These are phyloP conservation scores for Arizona elegans DNA, from an alignment of 2,113 vertebrate genomes.

Conservation along the genomic window DNA sequence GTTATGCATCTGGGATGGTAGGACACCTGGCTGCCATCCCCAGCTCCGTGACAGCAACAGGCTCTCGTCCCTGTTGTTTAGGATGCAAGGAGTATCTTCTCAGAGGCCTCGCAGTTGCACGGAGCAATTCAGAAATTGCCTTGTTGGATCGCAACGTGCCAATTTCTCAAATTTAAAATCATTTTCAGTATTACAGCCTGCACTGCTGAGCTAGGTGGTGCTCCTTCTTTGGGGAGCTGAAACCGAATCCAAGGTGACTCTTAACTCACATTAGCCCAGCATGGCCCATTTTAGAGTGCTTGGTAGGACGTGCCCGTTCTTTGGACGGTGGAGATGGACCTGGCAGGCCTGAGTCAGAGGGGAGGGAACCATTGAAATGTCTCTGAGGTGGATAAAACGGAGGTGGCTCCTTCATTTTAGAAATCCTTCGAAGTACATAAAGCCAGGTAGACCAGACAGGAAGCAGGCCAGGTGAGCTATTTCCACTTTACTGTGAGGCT, in stretches of 20 bases:
- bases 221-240: slow-evolving; percentile 67
- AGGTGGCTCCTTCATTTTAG: not conserved
- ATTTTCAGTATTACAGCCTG: slow-evolving; percentile 72
- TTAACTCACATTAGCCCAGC: slow-evolving; percentile 59
- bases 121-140: slow-evolving; percentile 73
- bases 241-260: slow-evolving; percentile 60
- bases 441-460: not conserved
- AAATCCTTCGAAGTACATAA: not conserved
- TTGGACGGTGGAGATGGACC: not conserved
- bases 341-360: not conserved
- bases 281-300: slow-evolving; percentile 42
- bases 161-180: slow-evolving; percentile 73
- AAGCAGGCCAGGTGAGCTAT: not conserved
- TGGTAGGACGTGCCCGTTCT: not conserved
- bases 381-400: not conserved
- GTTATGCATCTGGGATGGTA: not conserved
- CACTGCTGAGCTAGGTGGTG: slow-evolving; percentile 52
- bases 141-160: slow-evolving; percentile 69
- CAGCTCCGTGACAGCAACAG: not conserved
- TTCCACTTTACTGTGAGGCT: not conserved
- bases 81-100: slow-evolving; percentile 39
- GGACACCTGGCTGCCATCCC: not conserved
- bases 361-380: not conserved
- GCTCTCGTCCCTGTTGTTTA: slow-evolving; percentile 31
- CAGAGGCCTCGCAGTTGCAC: slow-evolving; percentile 59